phyloP scores from a whole-genome alignment of 2,113 vertebrate genomes.

The Carlito syrichta region DNA sequence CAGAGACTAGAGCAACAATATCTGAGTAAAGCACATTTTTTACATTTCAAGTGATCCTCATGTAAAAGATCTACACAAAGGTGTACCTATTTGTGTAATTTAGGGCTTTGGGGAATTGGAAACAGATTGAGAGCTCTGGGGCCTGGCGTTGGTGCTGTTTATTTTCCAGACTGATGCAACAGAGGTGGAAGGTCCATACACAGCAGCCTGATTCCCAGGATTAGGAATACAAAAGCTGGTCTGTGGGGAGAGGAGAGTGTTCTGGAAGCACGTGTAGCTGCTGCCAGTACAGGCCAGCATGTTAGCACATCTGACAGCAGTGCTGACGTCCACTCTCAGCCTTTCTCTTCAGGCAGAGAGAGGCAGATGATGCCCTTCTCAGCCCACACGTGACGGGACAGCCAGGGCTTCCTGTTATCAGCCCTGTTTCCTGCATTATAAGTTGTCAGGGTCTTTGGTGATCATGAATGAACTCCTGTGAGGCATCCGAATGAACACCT shows the following conservation, averaged over 20 bases:
- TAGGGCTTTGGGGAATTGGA: neutral
- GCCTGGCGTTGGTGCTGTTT: neutral
- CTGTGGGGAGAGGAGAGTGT: conserved; percentile 31
- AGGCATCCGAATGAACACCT: neutral
- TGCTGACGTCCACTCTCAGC: neutral
- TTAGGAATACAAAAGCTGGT: conserved; percentile 22
- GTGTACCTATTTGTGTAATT: neutral
- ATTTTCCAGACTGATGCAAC: neutral
- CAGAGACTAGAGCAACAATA: neutral
- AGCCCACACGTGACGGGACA: neutral
- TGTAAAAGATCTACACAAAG: neutral
- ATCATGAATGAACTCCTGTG: neutral
- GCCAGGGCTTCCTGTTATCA: neutral
- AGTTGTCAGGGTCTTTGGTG: neutral
- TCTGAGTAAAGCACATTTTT: neutral
- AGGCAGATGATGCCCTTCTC: neutral
- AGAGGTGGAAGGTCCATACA: neutral
- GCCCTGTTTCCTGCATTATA: neutral
- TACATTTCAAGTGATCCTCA: neutral
- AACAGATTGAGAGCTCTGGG: neutral
- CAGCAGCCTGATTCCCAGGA: neutral
- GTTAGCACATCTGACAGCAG: neutral
- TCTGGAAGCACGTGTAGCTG: neutral
- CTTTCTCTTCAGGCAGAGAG: neutral
- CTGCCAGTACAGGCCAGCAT: neutral